Evolutionary conservation across 2,113 vertebrate genomes (phyloP), one percentile per base, ranked within the genome.

Genomic region (Phycodurus eques): DNA sequence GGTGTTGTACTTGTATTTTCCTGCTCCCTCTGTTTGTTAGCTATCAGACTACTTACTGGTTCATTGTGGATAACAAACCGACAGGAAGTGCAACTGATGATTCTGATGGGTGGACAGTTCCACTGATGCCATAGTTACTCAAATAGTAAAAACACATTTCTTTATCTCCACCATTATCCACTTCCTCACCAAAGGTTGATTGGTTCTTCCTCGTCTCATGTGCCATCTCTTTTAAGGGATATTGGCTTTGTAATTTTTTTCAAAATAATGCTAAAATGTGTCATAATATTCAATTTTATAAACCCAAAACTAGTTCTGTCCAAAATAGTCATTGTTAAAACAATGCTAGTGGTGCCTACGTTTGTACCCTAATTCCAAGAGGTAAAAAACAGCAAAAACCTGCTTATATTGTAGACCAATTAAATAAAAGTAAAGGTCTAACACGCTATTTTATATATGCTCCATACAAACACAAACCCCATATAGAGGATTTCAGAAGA

Each of bases 401-500:
- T 53, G 20, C 31, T 57, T 39, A 39, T 39, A 39, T 6, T 72
- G 35, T 8, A 67, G 11, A 56, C 20, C 47, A 69, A 53, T 22
- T 1, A 46, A 46, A 46, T 12, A 49, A 66, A 14, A 2, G 20
- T 22, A 22, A 22, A 62, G 60, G 17, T 39, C 60, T 4, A 62
- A 62, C 10, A 62, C 9, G 8, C 35, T 39, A 35, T 62, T 47
- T 47, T 47, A 15, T 31, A 53, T 43, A 60, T 46, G 69, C 49
- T 61, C 70, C 31, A 54, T 68, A 12, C 7, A 71, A 15, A 62
- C 17, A 4, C 33, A 15, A 60, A 19, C 13, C 11, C 60, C 57
- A 69, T 72, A 33, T 44, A 44, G 15, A 78, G 59, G 31, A 68
- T 12, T 59, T 70, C 19, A 65, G 51, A 22, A 27, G 20, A 76